These are phyloP conservation scores for Crotophaga sulcirostris DNA, from an alignment of 2,113 vertebrate species.

Conservation along the genomic window DNA sequence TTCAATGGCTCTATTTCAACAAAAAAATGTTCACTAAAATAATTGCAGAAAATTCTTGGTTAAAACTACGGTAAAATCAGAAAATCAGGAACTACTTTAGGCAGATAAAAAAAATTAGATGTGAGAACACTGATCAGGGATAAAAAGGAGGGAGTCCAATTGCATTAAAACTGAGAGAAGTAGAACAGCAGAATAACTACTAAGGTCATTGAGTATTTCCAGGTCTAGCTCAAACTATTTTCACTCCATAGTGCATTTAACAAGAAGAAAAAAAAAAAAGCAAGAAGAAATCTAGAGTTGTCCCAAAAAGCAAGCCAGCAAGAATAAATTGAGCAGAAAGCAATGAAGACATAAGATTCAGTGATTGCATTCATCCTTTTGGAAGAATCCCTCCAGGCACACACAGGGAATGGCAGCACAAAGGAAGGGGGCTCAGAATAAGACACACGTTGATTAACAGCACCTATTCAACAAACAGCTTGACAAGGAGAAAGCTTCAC, in stretches of 20 bases:
- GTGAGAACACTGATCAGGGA: background rate
- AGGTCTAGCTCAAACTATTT: background rate
- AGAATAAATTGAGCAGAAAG: background rate
- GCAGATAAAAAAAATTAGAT: background rate
- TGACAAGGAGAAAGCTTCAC: background rate
- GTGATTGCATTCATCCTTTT: background rate
- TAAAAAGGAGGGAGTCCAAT: background rate
- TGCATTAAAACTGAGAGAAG: background rate
- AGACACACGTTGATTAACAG: background rate
- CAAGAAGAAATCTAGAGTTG: background rate
- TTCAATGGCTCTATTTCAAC: background rate
- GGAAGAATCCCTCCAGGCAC: background rate
- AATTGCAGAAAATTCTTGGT: background rate
- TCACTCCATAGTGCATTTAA: background rate
- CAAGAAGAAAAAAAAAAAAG: background rate
- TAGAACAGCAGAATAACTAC: background rate
- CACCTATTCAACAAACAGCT: background rate
- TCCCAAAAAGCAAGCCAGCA: background rate
- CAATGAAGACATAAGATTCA: background rate
- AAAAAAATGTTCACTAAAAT: background rate
- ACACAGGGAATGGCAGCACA: background rate
- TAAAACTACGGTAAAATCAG: background rate
- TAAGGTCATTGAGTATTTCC: background rate
- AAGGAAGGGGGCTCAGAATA: background rate
- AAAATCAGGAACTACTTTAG: background rate